Percentiles rank a stretch among this genome's conserved stretches.
These are phyloP conservation scores for Pluvianellus socialis DNA, from an alignment of 2,113 vertebrate species.

Conservation along the genomic window DNA sequence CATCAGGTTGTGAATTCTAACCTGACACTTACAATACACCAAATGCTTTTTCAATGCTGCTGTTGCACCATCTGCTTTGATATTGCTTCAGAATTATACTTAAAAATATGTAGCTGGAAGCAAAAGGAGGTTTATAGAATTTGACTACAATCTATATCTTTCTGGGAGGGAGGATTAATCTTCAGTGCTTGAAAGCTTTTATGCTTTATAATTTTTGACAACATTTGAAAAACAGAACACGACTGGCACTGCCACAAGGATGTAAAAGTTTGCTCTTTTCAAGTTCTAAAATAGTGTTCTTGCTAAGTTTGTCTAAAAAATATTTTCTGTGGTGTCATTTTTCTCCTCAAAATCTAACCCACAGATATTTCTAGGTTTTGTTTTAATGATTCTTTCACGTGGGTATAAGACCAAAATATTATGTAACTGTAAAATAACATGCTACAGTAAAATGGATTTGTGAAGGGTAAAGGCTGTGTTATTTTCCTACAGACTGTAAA, in stretches of 20 bases:
- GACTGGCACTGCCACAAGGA: conserved; percentile 56
- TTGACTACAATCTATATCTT: conserved; percentile 82
- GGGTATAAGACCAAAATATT: not conserved
- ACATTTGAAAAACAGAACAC: conserved; percentile 67
- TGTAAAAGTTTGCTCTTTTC: conserved; percentile 60
- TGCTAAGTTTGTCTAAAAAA: conserved; percentile 12
- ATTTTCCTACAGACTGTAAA: not conserved
- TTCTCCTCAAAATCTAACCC: conserved; percentile 1
- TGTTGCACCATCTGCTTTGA: conserved; percentile 69
- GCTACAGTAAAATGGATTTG: not conserved
- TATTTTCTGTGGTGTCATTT: not conserved
- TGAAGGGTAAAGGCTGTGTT: not conserved
- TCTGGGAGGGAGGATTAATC: conserved; percentile 79
- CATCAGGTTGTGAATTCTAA: conserved; percentile 75
- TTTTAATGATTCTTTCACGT: not conserved
- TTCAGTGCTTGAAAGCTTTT: conserved; percentile 78
- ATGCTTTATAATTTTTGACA: conserved; percentile 81
- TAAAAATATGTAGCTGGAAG: conserved; percentile 77
- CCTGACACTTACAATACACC: conserved; percentile 77
- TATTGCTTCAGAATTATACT: conserved; percentile 72
- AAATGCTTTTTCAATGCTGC: conserved; percentile 67
- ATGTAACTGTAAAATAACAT: not conserved
- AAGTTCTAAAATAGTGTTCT: conserved; percentile 26
- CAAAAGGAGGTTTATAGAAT: conserved; percentile 74
- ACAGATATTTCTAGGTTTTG: not conserved